Conservation (phyloP, 2,113 vertebrate genomes). For the Atrichornis clamosus region DNA sequence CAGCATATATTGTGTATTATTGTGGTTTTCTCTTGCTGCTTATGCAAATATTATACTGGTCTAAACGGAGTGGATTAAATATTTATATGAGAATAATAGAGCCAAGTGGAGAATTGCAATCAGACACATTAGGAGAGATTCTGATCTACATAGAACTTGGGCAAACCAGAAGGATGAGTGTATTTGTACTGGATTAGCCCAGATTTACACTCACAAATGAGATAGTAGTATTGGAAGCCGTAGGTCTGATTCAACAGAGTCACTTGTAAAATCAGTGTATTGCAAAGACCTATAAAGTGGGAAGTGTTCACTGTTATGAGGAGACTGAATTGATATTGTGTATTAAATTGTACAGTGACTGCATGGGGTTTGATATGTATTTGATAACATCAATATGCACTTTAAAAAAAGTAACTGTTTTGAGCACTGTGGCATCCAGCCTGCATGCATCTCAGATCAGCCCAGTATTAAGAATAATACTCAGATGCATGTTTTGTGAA, state of each 20-base stretch:
- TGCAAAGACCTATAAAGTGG: neutral
- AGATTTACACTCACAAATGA: neutral
- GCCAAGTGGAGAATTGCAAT: neutral
- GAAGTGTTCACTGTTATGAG: neutral
- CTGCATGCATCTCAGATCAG: slow-evolving; percentile 13
- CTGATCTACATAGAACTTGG: neutral
- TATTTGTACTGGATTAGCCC: neutral
- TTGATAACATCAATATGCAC: neutral
- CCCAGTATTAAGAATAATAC: neutral
- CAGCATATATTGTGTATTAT: neutral
- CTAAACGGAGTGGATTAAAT: neutral
- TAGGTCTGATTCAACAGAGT: neutral
- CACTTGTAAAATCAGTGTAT: neutral
- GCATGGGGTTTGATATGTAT: neutral
- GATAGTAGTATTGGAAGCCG: neutral
- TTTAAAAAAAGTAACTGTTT: neutral
- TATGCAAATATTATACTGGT: neutral
- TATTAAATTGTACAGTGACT: neutral
- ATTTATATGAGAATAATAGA: neutral
- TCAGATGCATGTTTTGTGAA: slow-evolving; percentile 23
- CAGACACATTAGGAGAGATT: neutral
- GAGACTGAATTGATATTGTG: neutral
- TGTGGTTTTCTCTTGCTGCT: neutral
- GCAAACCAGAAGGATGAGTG: neutral
- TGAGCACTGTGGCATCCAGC: neutral